Conservation (phyloP, 2,113 vertebrate species). For the Glaucomys volans region DNA sequence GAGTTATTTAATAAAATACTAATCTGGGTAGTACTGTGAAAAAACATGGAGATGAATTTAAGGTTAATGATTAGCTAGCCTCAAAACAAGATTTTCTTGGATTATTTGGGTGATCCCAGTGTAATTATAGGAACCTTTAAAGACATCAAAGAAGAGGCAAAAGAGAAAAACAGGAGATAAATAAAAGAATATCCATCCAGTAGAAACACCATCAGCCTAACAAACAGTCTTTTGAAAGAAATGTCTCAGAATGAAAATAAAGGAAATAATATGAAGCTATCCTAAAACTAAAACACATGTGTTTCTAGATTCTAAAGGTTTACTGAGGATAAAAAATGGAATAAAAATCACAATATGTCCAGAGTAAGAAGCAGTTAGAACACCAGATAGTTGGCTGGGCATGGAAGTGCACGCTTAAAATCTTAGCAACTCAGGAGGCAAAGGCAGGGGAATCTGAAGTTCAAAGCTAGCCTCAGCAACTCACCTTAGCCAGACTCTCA, state of each 20-base stretch:
- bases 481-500: too few species aligned
- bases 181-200: background rate
- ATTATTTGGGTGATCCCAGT: background rate
- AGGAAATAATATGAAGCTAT: background rate
- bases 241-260: background rate
- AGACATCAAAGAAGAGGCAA: background rate
- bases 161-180: background rate
- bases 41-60: background rate
- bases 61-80: background rate
- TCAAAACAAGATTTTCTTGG: background rate
- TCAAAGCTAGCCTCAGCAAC: too few species aligned
- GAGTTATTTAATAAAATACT: background rate
- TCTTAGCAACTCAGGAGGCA: too few species aligned
- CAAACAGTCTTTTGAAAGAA: background rate
- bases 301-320: background rate
- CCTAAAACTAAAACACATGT: background rate
- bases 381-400: background rate
- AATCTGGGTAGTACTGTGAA: background rate
- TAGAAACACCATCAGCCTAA: background rate
- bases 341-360: conserved; percentile 6
- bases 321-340: background rate
- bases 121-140: background rate
- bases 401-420: too few species aligned
- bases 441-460: too few species aligned
- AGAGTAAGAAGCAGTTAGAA: conserved; percentile 9